phyloP scores from a whole-genome alignment of 2,797 vertebrate species.

The Sebastiscus tertius region DNA sequence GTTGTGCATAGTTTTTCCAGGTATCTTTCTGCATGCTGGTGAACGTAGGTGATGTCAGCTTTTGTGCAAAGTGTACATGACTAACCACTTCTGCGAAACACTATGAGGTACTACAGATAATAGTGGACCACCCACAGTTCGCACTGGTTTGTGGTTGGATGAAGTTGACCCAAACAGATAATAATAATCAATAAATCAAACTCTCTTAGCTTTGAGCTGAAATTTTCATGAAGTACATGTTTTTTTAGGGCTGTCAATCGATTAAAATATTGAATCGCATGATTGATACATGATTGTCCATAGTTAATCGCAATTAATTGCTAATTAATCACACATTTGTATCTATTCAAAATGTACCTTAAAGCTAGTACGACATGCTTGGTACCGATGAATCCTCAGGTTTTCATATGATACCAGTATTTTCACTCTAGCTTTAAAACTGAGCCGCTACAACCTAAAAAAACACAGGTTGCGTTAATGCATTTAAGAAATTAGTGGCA shows the following conservation, averaged over 20 bases:
- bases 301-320: too few species aligned
- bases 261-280: too few species aligned
- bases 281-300: too few species aligned
- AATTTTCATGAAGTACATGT: background rate
- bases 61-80: conserved; percentile 57
- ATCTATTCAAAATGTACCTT: background rate
- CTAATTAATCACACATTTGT: too few species aligned
- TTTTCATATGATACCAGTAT: too few species aligned
- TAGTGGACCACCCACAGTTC: conserved; percentile 56
- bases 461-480: too few species aligned
- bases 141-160: conserved; percentile 22
- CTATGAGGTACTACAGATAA: conserved; percentile 53
- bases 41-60: conserved; percentile 56
- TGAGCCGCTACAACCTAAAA: too few species aligned
- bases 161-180: conserved; percentile 38
- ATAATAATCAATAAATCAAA: conserved; percentile 22
- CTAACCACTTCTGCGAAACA: conserved; percentile 57
- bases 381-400: too few species aligned
- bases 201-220: conserved; percentile 4
- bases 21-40: conserved; percentile 19
- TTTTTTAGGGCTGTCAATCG: background rate
- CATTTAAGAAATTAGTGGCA: too few species aligned
- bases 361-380: too few species aligned
- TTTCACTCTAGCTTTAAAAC: too few species aligned
- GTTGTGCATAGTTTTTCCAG: conserved; percentile 34